A percentile compares a stretch with the other conserved stretches of the same genome.
These are phyloP conservation scores for Gila orcuttii DNA, from an alignment of 2,113 vertebrate species.

Conservation along the genomic window DNA sequence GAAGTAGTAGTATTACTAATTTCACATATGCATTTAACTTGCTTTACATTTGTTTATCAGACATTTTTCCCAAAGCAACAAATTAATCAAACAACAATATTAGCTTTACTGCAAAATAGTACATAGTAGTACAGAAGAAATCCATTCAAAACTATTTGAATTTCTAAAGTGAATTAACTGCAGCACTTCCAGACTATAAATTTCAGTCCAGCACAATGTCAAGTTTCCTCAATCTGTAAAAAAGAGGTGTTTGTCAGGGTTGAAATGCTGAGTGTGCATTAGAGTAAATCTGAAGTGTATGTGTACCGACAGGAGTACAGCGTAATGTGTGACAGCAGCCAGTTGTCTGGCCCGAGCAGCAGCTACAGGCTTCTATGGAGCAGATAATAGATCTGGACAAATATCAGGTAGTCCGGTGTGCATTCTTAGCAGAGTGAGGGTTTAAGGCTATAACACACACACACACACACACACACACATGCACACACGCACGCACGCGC, in stretches of 20 bases:
- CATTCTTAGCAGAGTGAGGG: neutral
- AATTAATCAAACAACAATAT: too few relatives aligned
- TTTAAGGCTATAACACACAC: neutral
- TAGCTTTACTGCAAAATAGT: too few relatives aligned
- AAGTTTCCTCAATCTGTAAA: constrained; percentile 11
- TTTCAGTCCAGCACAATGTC: neutral
- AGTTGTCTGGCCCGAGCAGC: constrained; percentile 7
- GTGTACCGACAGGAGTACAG: constrained; percentile 9
- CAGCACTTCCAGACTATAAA: neutral
- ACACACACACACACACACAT: too few relatives aligned
- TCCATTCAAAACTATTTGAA: neutral
- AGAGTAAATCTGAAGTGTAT: constrained; percentile 16
- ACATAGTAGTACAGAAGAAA: too few relatives aligned
- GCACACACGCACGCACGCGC: too few relatives aligned
- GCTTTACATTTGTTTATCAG: too few relatives aligned
- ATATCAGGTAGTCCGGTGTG: constrained; percentile 27
- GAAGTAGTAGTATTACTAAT: too few relatives aligned
- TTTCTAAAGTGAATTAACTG: neutral
- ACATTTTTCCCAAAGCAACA: too few relatives aligned
- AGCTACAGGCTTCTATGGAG: constrained; percentile 34
- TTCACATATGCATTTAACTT: too few relatives aligned
- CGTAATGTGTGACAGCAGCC: constrained; percentile 20
- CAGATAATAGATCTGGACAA: constrained; percentile 54
- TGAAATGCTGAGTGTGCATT: constrained; percentile 27
- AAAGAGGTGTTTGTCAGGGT: neutral